phyloP scores from a whole-genome alignment of 2,797 vertebrate species.

The Macrochelys suwanniensis region DNA sequence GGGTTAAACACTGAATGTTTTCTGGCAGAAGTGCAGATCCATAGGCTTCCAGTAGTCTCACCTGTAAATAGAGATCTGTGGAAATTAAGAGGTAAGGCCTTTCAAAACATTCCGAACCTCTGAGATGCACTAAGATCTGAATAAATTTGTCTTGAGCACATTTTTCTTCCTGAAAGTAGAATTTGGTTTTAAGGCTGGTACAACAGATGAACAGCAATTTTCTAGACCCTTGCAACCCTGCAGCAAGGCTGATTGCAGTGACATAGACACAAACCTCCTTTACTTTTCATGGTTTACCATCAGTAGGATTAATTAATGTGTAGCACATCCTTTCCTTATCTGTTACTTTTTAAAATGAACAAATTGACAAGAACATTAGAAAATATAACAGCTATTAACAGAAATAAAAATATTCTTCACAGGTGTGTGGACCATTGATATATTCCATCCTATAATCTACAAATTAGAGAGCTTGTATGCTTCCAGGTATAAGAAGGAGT shows the following conservation, averaged over 20 bases:
- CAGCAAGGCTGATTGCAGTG: slow-evolving; percentile 5
- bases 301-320: not conserved
- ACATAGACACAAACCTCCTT: not conserved
- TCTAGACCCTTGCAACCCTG: not conserved
- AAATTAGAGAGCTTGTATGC: not conserved
- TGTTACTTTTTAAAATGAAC: not conserved
- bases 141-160: not conserved
- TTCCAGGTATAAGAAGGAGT: not conserved
- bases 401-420: not conserved
- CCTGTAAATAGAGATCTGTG: not conserved
- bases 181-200: not conserved
- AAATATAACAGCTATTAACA: not conserved
- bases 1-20: not conserved
- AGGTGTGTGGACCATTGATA: not conserved
- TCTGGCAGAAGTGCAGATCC: not conserved
- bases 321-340: not conserved
- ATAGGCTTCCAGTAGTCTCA: not conserved
- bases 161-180: slow-evolving; percentile 26
- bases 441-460: fast-evolving
- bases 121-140: fast-evolving
- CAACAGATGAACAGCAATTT: not conserved
- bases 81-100: not conserved
- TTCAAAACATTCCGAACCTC: slow-evolving; percentile 8
- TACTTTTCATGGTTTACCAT: not conserved
- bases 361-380: not conserved